phyloP scores from a whole-genome alignment of 2,888 invertebrate genomes.

The Norana najaformis region DNA sequence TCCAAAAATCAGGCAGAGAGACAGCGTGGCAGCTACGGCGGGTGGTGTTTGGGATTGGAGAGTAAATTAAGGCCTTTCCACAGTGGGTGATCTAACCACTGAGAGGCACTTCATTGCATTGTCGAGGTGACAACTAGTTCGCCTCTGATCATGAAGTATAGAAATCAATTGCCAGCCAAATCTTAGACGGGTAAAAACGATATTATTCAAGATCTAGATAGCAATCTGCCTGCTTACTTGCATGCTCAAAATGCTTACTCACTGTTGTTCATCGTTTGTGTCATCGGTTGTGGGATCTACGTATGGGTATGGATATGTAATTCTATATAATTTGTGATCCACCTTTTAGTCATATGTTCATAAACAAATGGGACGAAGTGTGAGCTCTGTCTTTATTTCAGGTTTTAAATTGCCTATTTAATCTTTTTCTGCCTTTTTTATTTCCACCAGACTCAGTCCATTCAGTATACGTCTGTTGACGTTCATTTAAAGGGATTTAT shows the following conservation, averaged over 20 bases:
- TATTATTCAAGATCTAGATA: too few relatives aligned
- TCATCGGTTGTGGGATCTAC: neutral
- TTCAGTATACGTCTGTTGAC: neutral
- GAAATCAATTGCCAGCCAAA: too few relatives aligned
- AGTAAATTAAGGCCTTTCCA: too few relatives aligned
- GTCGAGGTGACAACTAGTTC: too few relatives aligned
- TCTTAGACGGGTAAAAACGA: too few relatives aligned
- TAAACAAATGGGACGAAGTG: conserved; percentile 5
- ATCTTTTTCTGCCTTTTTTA: neutral
- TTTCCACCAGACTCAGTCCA: neutral
- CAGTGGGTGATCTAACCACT: too few relatives aligned
- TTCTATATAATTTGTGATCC: neutral
- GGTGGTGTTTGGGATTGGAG: too few relatives aligned
- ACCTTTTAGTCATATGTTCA: neutral
- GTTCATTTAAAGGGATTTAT: neutral
- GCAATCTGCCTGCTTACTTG: neutral
- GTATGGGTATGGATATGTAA: neutral
- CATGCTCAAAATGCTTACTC: neutral
- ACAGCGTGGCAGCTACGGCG: too few relatives aligned
- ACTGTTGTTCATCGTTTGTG: neutral
- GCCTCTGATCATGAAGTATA: too few relatives aligned
- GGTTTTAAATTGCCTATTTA: neutral
- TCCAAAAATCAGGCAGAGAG: too few relatives aligned
- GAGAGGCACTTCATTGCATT: too few relatives aligned
- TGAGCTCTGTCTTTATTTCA: neutral